Conservation (phyloP, 2,113 vertebrate species). For the Tylochromis polylepis region DNA sequence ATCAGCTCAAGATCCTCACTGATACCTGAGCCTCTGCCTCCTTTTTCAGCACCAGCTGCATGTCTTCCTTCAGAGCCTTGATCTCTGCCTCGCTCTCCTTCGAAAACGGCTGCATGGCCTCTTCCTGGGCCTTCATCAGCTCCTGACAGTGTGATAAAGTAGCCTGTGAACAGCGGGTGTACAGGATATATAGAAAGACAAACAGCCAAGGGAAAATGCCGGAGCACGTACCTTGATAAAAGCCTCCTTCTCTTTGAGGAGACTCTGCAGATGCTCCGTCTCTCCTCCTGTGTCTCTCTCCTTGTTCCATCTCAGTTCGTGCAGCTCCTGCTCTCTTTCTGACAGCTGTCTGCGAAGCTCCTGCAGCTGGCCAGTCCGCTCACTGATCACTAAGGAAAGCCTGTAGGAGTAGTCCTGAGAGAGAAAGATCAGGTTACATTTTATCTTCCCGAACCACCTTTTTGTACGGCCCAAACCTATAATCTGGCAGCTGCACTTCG, state of each 20-base stretch:
- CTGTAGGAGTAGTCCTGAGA: conserved; percentile 78
- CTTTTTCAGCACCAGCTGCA: conserved; percentile 83
- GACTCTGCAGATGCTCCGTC: conserved; percentile 48
- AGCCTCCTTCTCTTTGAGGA: conserved; percentile 75
- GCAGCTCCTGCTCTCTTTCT: conserved; percentile 64
- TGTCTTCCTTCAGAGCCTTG: conserved; percentile 79
- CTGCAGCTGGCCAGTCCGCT: conserved; percentile 81
- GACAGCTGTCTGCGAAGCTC: conserved; percentile 78
- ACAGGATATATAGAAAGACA: background rate
- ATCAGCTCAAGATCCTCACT: background rate
- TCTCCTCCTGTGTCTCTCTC: conserved; percentile 49
- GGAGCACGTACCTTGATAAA: conserved; percentile 72
- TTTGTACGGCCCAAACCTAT: background rate
- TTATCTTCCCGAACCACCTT: background rate
- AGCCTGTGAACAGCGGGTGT: background rate
- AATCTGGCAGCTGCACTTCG: background rate
- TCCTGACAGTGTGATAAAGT: conserved; percentile 48
- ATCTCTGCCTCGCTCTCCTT: conserved; percentile 44
- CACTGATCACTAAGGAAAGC: conserved; percentile 77
- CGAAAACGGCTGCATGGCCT: conserved; percentile 47
- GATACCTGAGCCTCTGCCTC: conserved; percentile 87
- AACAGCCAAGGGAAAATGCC: background rate
- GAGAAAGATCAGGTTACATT: background rate
- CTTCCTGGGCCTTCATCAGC: conserved; percentile 65
- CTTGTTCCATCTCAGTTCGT: conserved; percentile 52